Evolutionary conservation across 2,888 invertebrate genomes (phyloP).

Genomic region (Chesias legatella): DNA sequence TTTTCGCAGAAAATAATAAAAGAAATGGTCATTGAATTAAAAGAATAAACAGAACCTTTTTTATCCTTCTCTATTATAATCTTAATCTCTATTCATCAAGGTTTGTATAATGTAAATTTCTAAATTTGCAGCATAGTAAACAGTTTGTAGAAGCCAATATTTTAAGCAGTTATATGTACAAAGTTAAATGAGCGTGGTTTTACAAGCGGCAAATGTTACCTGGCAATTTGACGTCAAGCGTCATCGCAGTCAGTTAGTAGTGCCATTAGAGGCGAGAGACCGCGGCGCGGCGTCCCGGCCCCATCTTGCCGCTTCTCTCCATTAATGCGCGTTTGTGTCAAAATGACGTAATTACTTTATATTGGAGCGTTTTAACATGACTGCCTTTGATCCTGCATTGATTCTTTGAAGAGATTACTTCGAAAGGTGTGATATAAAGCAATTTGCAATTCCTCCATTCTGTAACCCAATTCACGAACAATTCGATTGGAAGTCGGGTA

Average conservation of each 20-base stretch:
- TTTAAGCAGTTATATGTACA: no score
- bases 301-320: slow-evolving; percentile 52
- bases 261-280: slow-evolving; percentile 62
- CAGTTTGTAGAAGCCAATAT: no score
- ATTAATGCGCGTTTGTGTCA: slow-evolving; percentile 65
- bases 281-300: slow-evolving; percentile 48
- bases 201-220: slow-evolving; percentile 12
- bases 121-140: no score
- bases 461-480: slow-evolving; percentile 2
- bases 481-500: slow-evolving; percentile 12
- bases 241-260: slow-evolving; percentile 58
- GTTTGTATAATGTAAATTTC: no score
- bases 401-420: slow-evolving; percentile 1
- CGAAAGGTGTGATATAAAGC: no score
- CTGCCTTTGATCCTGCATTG: slow-evolving; percentile 43
- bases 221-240: slow-evolving; percentile 6
- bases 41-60: no score
- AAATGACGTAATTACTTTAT: slow-evolving; percentile 66
- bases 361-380: slow-evolving; percentile 50
- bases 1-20: no score
- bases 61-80: no score
- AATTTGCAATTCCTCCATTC: no score
- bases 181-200: background rate
- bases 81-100: no score
- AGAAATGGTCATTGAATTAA: no score